Evolutionary conservation across 1,140 invertebrate genomes (phyloP).

Genomic region (Lethocerus indicus): DNA sequence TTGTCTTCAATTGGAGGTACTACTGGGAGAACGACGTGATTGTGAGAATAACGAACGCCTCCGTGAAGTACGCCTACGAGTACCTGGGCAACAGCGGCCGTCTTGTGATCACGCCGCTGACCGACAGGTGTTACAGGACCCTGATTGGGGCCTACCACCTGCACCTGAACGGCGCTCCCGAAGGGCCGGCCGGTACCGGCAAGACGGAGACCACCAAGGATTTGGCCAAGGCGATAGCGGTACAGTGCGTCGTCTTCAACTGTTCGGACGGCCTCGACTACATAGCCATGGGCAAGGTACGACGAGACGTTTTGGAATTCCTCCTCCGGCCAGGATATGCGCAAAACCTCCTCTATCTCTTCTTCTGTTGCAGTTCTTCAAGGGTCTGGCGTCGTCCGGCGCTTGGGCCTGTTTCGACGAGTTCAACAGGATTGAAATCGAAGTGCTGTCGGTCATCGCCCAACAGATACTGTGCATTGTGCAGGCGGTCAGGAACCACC

Average conservation of each 20-base stretch:
- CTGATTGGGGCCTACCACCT: conserved; percentile 75
- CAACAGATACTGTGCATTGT: conserved; percentile 69
- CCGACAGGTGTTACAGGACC: conserved; percentile 68
- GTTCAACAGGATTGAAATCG: conserved; percentile 86
- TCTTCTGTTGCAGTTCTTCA: conserved; percentile 40
- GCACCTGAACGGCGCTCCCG: conserved; percentile 73
- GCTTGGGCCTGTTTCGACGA: conserved; percentile 93
- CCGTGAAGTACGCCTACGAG: conserved; percentile 72
- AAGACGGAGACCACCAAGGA: conserved; percentile 86
- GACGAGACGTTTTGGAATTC: neutral
- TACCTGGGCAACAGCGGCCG: conserved; percentile 67
- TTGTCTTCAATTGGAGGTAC: conserved; percentile 45
- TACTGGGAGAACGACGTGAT: conserved; percentile 71
- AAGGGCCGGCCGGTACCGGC: conserved; percentile 76
- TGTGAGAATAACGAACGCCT: conserved; percentile 77
- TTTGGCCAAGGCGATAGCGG: conserved; percentile 72
- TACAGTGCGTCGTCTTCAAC: conserved; percentile 88
- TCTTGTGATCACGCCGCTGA: conserved; percentile 49
- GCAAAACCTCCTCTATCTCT: neutral
- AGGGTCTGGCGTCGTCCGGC: conserved; percentile 71
- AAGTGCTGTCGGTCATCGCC: conserved; percentile 66
- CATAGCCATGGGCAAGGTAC: conserved; percentile 76
- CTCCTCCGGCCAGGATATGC: too few relatives aligned
- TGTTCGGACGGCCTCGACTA: conserved; percentile 89
- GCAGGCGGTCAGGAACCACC: conserved; percentile 53